Percentiles rank a stretch among this genome's conserved stretches.
Evolutionary conservation across 2,113 vertebrate species (phyloP).

Genomic region (Apeltes quadracus): DNA sequence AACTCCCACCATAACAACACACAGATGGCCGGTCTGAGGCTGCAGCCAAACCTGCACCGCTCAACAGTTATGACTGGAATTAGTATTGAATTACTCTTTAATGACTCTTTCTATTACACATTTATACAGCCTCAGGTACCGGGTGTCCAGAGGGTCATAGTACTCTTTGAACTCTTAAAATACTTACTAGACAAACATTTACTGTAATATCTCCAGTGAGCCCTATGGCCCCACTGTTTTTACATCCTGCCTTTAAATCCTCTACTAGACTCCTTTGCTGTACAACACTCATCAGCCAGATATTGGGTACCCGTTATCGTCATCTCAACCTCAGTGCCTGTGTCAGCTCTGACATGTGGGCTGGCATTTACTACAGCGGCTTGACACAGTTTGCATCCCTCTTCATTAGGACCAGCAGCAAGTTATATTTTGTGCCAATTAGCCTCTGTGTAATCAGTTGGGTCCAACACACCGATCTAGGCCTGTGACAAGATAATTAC

Average conservation of each 20-base stretch:
- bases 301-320: no score
- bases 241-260: background rate
- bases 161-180: no score
- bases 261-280: slow-evolving; percentile 2
- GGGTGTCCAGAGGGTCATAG: no score
- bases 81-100: no score
- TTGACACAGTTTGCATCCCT: slow-evolving; percentile 64
- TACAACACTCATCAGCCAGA: slow-evolving; percentile 33
- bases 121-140: no score
- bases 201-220: background rate
- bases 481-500: slow-evolving; percentile 76
- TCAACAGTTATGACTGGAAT: no score
- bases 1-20: no score
- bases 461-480: slow-evolving; percentile 63
- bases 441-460: slow-evolving; percentile 58
- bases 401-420: slow-evolving; percentile 69
- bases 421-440: slow-evolving; percentile 69
- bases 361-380: slow-evolving; percentile 61
- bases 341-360: slow-evolving; percentile 37
- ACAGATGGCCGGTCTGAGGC: no score
- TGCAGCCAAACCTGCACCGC: no score
- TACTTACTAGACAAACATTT: background rate
- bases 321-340: slow-evolving; percentile 23
- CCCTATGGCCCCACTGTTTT: background rate
- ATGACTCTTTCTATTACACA: no score